Base-by-base conservation (phyloP, 1,140 invertebrate species). In the Drosophila aff. region DNA sequence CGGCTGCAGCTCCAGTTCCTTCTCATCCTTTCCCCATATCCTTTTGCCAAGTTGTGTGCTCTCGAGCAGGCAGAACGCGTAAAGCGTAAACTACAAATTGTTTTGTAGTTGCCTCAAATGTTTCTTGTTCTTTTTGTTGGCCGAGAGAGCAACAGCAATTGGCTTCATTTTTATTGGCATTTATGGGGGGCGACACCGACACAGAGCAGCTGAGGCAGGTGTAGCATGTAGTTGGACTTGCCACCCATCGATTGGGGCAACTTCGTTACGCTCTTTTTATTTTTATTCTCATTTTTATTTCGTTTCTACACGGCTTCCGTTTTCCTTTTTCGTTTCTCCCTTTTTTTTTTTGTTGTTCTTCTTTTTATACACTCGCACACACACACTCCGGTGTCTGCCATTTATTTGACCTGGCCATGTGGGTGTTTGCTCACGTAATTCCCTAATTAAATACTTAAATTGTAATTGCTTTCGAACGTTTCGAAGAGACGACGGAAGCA, bases 391-490 rank as follows among this genome's bases (percentile, higher is more conserved):
- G 4, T 40, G 46, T 26, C 44, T 50, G 46, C 41, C 53, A 59
- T 74, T 67, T 71, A 69, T 61, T 68, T 57, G 52, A 62, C 67
- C 65, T 72, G 66, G 68, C 71, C 68, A 61, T 49, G 59, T 79
- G 81, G 83, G 79, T 84, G 76, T 90, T 90, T 90, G 82, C 85
- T 85, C 85, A 90, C 85, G 85, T 91, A 90, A 90, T 90, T 85
- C 82, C 85, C 85, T 90, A 90, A 90, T 90, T 90, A 90, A 90
- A 90, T 91, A 90, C 85, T 85, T 90, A 90, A 90, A 90, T 85
- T 90, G 85, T 90, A 90, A 90, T 90, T 90, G 85, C 85, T 90
- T 90, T 90, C 86, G 81, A 89, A 84, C 85, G 55, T 68, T 81
- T 73, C 65, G 60, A 73, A 46, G 72, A 68, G 50, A 36, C 64